Evolutionary conservation across 1,140 invertebrate species (phyloP).

Genomic region (Euborellia annulipes): DNA sequence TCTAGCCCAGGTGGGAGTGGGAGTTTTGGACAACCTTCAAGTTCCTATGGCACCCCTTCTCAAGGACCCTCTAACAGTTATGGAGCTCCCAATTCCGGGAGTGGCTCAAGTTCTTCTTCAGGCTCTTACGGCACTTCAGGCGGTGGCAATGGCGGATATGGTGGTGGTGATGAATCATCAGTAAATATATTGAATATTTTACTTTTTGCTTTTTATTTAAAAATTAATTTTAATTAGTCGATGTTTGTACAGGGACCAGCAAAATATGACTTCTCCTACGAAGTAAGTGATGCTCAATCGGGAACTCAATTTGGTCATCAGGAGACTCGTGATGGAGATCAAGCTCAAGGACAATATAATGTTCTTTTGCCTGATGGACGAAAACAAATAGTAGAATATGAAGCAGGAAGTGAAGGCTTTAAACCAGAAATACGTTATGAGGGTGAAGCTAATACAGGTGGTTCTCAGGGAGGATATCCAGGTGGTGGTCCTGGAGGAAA

Average conservation of each 20-base stretch:
- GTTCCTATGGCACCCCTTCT: too few relatives aligned
- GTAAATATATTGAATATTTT: too few relatives aligned
- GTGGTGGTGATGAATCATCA: too few relatives aligned
- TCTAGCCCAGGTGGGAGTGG: too few relatives aligned
- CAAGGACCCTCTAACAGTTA: too few relatives aligned
- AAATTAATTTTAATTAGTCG: neutral
- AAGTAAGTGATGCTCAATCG: conserved; percentile 59
- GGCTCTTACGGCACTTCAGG: too few relatives aligned
- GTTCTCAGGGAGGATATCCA: conserved; percentile 10
- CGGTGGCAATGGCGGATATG: too few relatives aligned
- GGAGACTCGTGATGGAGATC: conserved; percentile 62
- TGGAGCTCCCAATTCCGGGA: too few relatives aligned
- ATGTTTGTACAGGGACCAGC: conserved; percentile 48
- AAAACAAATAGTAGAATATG: conserved; percentile 69
- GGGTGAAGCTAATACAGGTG: conserved; percentile 36
- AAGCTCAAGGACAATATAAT: conserved; percentile 65
- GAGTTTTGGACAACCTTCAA: too few relatives aligned
- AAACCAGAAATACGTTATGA: conserved; percentile 68
- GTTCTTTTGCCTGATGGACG: conserved; percentile 72
- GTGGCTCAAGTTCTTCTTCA: too few relatives aligned
- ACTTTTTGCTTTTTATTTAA: too few relatives aligned
- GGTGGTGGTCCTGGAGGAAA: conserved; percentile 22
- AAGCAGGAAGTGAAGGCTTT: conserved; percentile 64
- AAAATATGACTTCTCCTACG: conserved; percentile 72
- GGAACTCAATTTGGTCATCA: conserved; percentile 65